phyloP scores from a whole-genome alignment of 2,797 vertebrate species.

The Lindbergichthys nudifrons region DNA sequence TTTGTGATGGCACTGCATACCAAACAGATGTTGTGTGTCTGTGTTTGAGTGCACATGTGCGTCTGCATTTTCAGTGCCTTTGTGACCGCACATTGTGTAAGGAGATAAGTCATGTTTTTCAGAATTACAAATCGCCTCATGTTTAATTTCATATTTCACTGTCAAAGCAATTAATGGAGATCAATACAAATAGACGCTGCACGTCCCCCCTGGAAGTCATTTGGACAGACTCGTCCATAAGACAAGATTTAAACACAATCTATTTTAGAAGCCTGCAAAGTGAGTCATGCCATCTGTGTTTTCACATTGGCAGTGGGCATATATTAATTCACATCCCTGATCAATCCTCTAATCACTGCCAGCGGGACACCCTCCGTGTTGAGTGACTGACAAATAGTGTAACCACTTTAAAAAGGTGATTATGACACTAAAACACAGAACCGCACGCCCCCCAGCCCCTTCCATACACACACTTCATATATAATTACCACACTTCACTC shows the following conservation, averaged over 20 bases:
- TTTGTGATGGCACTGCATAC: constrained; percentile 24
- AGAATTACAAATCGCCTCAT: constrained; percentile 30
- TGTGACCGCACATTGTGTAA: constrained; percentile 18
- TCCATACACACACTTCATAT: constrained; percentile 39
- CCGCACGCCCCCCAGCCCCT: constrained; percentile 10
- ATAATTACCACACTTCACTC: constrained; percentile 62
- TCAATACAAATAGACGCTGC: constrained; percentile 67
- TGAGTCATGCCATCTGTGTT: constrained; percentile 69
- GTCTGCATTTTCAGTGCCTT: constrained; percentile 11
- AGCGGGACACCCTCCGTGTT: constrained; percentile 35
- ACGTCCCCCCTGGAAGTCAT: constrained; percentile 68
- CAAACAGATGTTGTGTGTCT: constrained; percentile 48
- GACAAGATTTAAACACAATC: constrained; percentile 70
- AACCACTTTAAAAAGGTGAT: constrained; percentile 47
- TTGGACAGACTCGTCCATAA: constrained; percentile 62
- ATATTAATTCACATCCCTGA: constrained; percentile 56
- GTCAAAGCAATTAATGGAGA: constrained; percentile 75
- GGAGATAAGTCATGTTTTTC: constrained; percentile 36
- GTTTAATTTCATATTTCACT: constrained; percentile 59
- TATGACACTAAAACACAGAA: constrained; percentile 46
- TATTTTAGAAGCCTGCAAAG: constrained; percentile 53
- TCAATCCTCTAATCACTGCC: constrained; percentile 69
- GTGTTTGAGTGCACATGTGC: neutral
- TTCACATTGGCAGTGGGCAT: constrained; percentile 62
- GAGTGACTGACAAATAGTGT: constrained; percentile 52